Percentiles rank a stretch among this genome's conserved stretches.
Conservation (phyloP, 2,797 vertebrate genomes). For the Enteromius anoplus region DNA sequence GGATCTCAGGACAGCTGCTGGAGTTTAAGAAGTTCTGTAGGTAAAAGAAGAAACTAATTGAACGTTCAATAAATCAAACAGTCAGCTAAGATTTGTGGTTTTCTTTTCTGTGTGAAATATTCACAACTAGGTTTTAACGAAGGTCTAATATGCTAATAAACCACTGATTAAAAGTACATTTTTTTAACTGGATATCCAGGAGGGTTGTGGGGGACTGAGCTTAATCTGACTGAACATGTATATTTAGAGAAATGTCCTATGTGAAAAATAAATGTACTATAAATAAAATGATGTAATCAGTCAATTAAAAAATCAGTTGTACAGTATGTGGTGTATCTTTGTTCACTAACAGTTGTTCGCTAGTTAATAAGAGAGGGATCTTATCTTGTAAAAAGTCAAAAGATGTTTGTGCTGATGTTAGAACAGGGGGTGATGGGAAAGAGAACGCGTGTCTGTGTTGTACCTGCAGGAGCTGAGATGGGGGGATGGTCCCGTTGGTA, state of each 20-base stretch:
- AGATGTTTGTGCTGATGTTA: background rate
- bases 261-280: background rate
- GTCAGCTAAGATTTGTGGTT: background rate
- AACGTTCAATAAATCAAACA: background rate
- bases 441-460: conserved; percentile 1
- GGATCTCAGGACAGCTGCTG: conserved; percentile 96
- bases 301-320: background rate
- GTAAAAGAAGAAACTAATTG: background rate
- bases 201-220: background rate
- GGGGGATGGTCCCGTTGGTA: conserved; percentile 90
- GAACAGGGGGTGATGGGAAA: background rate
- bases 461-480: conserved; percentile 94
- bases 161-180: background rate
- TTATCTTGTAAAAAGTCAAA: conserved; percentile 8
- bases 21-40: conserved; percentile 93
- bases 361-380: background rate
- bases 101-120: background rate
- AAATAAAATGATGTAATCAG: background rate
- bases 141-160: background rate
- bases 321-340: background rate
- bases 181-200: background rate
- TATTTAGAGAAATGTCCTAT: no score
- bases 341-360: background rate
- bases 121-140: background rate
- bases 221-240: background rate